A percentile compares a stretch with the other conserved stretches of the same genome.
Conservation (phyloP, 2,888 invertebrate species). For the Caenorhabditis sp. region DNA sequence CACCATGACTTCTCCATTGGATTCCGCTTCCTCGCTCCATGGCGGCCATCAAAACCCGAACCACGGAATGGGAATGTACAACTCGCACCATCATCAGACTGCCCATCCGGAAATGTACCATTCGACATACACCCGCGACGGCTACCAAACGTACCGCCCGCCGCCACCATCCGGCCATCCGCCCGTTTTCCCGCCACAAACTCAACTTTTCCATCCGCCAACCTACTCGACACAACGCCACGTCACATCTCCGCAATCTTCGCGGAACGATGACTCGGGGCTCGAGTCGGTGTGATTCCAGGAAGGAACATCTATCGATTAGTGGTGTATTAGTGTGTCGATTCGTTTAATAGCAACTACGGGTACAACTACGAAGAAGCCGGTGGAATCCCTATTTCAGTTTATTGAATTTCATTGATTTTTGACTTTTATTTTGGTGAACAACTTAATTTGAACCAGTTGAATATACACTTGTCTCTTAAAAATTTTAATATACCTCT, state of each 20-base stretch:
- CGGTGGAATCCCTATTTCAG: slow-evolving; percentile 48
- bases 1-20: slow-evolving; percentile 70
- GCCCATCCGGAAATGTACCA: slow-evolving; percentile 49
- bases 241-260: slow-evolving; percentile 57
- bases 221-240: slow-evolving; percentile 56
- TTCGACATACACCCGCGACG: slow-evolving; percentile 60
- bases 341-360: slow-evolving; percentile 42
- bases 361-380: slow-evolving; percentile 26
- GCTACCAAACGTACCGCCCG: slow-evolving; percentile 66
- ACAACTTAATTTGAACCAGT: too few species aligned
- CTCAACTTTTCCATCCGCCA: slow-evolving; percentile 67
- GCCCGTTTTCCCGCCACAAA: slow-evolving; percentile 65
- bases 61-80: slow-evolving; percentile 2
- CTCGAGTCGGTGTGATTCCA: slow-evolving; percentile 70
- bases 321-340: slow-evolving; percentile 42
- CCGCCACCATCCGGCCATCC: slow-evolving; percentile 57
- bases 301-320: not conserved
- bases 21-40: slow-evolving; percentile 68
- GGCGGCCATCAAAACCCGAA: slow-evolving; percentile 37
- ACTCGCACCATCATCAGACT: slow-evolving; percentile 17
- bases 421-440: too few species aligned
- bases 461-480: too few species aligned
- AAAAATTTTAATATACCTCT: too few species aligned
- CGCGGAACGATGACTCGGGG: slow-evolving; percentile 71
- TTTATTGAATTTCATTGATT: slow-evolving; percentile 22